phyloP scores from a whole-genome alignment of 2,113 vertebrate genomes.

The Alouatta palliata region DNA sequence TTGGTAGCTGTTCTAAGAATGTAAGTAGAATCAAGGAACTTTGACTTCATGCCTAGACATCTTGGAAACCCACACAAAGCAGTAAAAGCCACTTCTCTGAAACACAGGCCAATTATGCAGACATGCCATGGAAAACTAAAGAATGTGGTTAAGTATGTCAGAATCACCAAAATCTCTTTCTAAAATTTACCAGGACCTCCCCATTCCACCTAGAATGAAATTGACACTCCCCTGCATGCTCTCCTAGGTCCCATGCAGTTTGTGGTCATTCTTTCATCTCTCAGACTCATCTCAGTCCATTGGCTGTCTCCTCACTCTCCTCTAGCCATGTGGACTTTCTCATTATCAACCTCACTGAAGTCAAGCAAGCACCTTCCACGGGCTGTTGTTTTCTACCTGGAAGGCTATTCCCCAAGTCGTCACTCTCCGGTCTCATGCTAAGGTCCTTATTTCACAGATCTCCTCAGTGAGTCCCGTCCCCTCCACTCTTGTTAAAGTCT shows the following conservation, averaged over 20 bases:
- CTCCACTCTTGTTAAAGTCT: background rate
- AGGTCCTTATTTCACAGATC: background rate
- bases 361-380: too few relatives aligned
- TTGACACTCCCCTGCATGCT: rapidly evolving
- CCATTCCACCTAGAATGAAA: background rate
- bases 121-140: background rate
- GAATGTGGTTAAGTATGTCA: rapidly evolving
- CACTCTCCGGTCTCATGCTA: rapidly evolving
- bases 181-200: background rate
- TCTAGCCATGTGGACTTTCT: rapidly evolving
- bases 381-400: background rate
- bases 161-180: background rate
- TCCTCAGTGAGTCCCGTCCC: background rate
- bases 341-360: too few relatives aligned
- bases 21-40: background rate
- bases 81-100: background rate
- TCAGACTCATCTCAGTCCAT: background rate
- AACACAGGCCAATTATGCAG: background rate
- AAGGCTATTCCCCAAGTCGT: background rate
- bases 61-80: background rate
- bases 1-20: background rate
- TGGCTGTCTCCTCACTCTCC: too few relatives aligned
- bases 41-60: background rate
- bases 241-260: rapidly evolving
- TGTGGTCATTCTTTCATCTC: background rate